Conservation (phyloP, 2,113 vertebrate genomes). For the Procapra przewalskii region DNA sequence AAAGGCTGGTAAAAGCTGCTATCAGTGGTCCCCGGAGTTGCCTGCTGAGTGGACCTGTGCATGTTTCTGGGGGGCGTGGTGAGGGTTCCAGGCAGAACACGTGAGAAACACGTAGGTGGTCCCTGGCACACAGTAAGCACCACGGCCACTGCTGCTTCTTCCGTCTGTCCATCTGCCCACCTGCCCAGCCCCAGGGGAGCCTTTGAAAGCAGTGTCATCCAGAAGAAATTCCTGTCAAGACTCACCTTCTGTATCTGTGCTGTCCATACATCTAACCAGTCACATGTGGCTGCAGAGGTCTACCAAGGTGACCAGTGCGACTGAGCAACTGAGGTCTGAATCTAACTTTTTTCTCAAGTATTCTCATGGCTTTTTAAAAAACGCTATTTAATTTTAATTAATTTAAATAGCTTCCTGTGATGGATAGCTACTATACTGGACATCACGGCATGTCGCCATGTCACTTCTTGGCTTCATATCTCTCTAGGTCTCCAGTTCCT, state of each 20-base stretch:
- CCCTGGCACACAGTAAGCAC: too few species aligned
- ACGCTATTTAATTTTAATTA: background rate
- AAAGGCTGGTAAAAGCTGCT: background rate
- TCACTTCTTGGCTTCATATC: background rate
- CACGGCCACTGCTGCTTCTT: background rate
- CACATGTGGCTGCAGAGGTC: rapidly evolving
- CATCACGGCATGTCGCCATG: too few species aligned
- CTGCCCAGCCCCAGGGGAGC: background rate
- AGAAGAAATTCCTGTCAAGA: background rate
- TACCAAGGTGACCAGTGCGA: background rate
- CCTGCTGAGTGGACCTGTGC: rapidly evolving
- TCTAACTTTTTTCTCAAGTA: background rate
- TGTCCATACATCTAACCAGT: background rate
- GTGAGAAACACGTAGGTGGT: background rate
- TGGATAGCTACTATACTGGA: background rate
- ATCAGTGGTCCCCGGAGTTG: background rate
- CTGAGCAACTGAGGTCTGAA: background rate
- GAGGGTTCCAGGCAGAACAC: background rate
- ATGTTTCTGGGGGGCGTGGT: too few species aligned
- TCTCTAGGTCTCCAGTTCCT: background rate
- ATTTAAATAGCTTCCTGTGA: background rate
- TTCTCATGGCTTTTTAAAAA: background rate
- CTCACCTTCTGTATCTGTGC: background rate
- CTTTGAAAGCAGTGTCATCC: background rate
- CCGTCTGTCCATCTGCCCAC: background rate